These are phyloP conservation scores for Caenorhabditis tropicalis DNA, from an alignment of 1,140 invertebrate species.

Conservation along the genomic window DNA sequence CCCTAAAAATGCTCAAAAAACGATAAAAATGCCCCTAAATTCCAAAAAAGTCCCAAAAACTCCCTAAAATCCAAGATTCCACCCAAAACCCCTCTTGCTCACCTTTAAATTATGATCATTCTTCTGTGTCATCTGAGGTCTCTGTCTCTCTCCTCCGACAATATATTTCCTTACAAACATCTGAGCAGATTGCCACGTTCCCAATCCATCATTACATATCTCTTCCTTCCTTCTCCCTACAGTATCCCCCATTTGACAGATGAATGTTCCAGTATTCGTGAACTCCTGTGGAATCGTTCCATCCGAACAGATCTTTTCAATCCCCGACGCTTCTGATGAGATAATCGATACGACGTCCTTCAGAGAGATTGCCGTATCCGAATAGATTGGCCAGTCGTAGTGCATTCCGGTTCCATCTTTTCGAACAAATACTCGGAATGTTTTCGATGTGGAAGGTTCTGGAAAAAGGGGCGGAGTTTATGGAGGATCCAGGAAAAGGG, in stretches of 20 bases:
- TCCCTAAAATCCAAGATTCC: too few relatives aligned
- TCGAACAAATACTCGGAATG: neutral
- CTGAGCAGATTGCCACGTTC: constrained; percentile 3
- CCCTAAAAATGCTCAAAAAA: too few relatives aligned
- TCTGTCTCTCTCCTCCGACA: neutral
- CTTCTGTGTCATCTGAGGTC: neutral
- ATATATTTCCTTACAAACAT: constrained; percentile 29
- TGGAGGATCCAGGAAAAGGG: too few relatives aligned
- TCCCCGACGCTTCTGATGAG: neutral
- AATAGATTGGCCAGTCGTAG: constrained; percentile 20
- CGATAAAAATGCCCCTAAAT: too few relatives aligned
- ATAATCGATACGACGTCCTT: neutral
- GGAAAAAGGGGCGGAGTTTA: neutral
- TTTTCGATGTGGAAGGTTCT: neutral
- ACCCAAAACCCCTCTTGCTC: too few relatives aligned
- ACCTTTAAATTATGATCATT: constrained; percentile 39
- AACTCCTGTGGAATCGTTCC: constrained; percentile 43
- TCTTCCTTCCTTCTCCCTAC: neutral
- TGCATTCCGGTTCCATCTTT: constrained; percentile 19
- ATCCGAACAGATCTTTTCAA: constrained; percentile 4
- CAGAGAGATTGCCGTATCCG: neutral
- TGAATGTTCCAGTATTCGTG: constrained; percentile 43
- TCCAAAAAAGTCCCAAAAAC: too few relatives aligned
- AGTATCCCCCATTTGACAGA: neutral
- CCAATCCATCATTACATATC: constrained; percentile 39